Evolutionary conservation across 2,797 vertebrate species (phyloP).

Genomic region (Coilia nasus): DNA sequence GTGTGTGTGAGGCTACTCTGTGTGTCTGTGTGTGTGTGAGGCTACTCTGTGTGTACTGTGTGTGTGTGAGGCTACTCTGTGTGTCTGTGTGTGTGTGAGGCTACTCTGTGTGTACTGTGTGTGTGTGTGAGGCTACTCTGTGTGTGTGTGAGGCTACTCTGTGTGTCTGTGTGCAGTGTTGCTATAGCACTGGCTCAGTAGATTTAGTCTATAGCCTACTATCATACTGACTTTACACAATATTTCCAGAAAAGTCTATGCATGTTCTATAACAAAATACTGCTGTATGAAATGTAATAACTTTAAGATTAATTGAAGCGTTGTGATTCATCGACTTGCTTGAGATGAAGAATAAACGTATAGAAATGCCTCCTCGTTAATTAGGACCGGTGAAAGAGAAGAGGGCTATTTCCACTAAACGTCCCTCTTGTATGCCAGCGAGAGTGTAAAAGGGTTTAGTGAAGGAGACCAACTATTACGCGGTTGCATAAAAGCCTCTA

Average conservation of each 20-base stretch:
- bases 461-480: constrained; percentile 27
- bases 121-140: background rate
- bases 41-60: too few species aligned
- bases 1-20: too few species aligned
- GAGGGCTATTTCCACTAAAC: constrained; percentile 15
- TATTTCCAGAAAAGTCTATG: background rate
- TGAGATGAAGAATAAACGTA: constrained; percentile 15
- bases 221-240: background rate
- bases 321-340: constrained; percentile 14
- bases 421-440: constrained; percentile 26
- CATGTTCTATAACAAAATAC: background rate
- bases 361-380: constrained; percentile 16
- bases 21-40: too few species aligned
- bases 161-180: background rate
- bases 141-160: background rate
- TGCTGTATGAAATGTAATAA: background rate
- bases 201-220: background rate
- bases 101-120: background rate
- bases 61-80: background rate
- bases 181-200: background rate
- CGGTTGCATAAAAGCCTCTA: constrained; percentile 35
- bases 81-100: background rate
- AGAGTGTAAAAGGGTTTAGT: constrained; percentile 24
- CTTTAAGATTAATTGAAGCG: background rate
- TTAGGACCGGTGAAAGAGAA: constrained; percentile 33